These are phyloP conservation scores for Balanococcus diminutus DNA, from an alignment of 2,888 invertebrate species.

Conservation along the genomic window DNA sequence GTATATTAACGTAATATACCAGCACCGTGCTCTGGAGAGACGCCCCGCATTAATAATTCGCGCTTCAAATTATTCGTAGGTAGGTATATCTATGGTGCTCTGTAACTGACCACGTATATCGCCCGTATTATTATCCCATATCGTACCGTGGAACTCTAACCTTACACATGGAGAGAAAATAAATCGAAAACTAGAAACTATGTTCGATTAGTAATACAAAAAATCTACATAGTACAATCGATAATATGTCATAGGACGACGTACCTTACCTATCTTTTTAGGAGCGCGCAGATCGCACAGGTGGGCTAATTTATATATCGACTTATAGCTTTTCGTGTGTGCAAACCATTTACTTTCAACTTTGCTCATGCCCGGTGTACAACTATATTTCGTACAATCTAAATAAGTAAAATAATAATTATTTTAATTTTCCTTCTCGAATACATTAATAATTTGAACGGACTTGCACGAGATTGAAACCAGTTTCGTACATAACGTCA, in stretches of 20 bases:
- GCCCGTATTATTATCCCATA: slow-evolving; percentile 26
- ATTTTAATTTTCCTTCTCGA: slow-evolving; percentile 5
- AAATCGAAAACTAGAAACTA: not conserved
- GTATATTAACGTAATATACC: not conserved
- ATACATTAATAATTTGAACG: slow-evolving; percentile 7
- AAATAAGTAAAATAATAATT: slow-evolving; percentile 34
- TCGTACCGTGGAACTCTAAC: not conserved
- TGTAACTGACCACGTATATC: not conserved
- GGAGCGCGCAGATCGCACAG: not conserved
- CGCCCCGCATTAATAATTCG: slow-evolving; percentile 1
- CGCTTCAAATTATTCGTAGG: not conserved
- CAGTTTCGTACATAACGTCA: not conserved
- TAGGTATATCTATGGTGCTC: not conserved
- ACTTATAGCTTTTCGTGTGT: not conserved
- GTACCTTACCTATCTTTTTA: not conserved
- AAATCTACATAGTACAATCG: not conserved
- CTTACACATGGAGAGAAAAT: not conserved
- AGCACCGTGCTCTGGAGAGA: not conserved
- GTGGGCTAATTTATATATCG: not conserved
- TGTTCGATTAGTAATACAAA: no score
- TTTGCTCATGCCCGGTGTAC: not conserved
- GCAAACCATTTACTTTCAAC: not conserved
- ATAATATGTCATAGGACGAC: not conserved
- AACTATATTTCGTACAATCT: not conserved
- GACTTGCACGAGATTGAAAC: not conserved